phyloP scores from a whole-genome alignment of 2,888 invertebrate genomes.

The Thera britannica region DNA sequence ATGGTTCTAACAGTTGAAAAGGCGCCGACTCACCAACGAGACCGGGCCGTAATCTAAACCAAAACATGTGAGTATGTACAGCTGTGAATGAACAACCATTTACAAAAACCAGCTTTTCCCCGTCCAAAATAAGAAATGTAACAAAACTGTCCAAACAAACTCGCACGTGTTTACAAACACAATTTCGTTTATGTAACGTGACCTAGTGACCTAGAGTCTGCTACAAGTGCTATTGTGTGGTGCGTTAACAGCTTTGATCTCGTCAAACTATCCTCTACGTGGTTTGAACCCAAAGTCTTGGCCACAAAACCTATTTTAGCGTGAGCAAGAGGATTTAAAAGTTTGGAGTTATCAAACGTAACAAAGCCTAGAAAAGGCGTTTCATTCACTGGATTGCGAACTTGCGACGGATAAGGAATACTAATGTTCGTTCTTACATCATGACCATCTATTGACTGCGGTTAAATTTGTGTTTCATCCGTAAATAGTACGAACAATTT shows the following conservation, averaged over 20 bases:
- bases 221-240: slow-evolving; percentile 61
- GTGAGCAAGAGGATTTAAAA: slow-evolving; percentile 37
- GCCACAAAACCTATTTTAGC: slow-evolving; percentile 41
- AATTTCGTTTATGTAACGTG: slow-evolving; percentile 63
- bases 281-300: slow-evolving; percentile 28
- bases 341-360: slow-evolving; percentile 51
- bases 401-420: slow-evolving; percentile 52
- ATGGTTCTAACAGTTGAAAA: neutral
- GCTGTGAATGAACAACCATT: neutral
- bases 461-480: neutral
- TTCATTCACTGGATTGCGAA: slow-evolving; percentile 57
- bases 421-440: slow-evolving; percentile 39
- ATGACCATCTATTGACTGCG: neutral
- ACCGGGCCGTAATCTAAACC: neutral
- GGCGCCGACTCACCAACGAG: slow-evolving; percentile 7
- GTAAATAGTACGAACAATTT: neutral
- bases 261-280: slow-evolving; percentile 42
- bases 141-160: slow-evolving; percentile 39
- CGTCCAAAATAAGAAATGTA: slow-evolving; percentile 24
- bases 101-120: slow-evolving; percentile 20
- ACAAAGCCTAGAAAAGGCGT: slow-evolving; percentile 44
- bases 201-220: slow-evolving; percentile 72
- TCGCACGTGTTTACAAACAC: slow-evolving; percentile 53
- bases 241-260: slow-evolving; percentile 69
- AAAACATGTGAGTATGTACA: slow-evolving; percentile 6